phyloP scores from a whole-genome alignment of 2,888 invertebrate species.

The Drosophila silvestris region DNA sequence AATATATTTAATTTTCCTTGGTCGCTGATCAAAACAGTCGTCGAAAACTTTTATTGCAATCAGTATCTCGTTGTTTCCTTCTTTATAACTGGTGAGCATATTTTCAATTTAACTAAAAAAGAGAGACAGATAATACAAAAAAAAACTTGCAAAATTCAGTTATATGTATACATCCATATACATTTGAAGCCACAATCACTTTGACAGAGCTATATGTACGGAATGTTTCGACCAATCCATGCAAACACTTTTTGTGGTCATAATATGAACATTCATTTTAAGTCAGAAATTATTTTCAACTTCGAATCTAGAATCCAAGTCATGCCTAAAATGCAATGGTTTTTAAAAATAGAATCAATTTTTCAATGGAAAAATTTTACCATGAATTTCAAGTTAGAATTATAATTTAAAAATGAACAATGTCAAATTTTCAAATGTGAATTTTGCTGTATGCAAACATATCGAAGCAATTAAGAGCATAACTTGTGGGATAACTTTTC shows the following conservation, averaged over 20 bases:
- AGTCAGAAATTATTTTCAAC: not conserved
- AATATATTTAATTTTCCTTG: not conserved
- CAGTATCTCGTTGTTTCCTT: not conserved
- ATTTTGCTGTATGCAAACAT: not conserved
- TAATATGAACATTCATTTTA: not conserved
- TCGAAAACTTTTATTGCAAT: not conserved
- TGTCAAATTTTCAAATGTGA: not conserved
- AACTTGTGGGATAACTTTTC: conserved; percentile 31
- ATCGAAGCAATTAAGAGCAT: not conserved
- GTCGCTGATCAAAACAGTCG: not conserved
- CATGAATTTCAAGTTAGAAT: not conserved
- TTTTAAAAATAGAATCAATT: not conserved
- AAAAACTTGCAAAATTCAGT: not conserved
- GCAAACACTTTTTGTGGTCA: not conserved
- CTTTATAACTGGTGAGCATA: not conserved
- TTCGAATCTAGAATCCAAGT: not conserved
- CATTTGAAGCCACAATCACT: not conserved
- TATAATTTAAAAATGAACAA: not conserved
- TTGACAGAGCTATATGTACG: not conserved
- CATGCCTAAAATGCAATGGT: not conserved
- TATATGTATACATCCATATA: too few species aligned
- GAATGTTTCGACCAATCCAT: not conserved
- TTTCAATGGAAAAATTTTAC: not conserved
- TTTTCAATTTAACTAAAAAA: not conserved
- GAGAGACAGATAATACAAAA: not conserved